phyloP scores from a whole-genome alignment of 1,140 invertebrate genomes.

The Drosophila lacertosa region DNA sequence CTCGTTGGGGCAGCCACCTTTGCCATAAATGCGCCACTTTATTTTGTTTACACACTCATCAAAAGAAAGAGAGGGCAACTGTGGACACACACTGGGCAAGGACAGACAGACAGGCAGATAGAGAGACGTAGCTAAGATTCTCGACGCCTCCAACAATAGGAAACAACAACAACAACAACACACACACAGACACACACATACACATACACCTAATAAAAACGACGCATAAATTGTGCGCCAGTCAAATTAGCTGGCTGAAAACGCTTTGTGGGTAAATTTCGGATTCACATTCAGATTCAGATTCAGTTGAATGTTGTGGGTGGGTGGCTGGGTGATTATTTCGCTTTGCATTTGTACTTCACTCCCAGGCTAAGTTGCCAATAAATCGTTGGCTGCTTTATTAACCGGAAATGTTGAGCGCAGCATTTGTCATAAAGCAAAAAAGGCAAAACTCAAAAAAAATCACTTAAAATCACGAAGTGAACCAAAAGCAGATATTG shows the following conservation, averaged over 20 bases:
- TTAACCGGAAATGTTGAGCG: slow-evolving; percentile 16
- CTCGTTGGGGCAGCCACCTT: slow-evolving; percentile 61
- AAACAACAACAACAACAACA: slow-evolving; percentile 12
- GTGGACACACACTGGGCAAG: too few species aligned
- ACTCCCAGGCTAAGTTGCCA: neutral
- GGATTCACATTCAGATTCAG: slow-evolving; percentile 35
- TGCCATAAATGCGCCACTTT: slow-evolving; percentile 77
- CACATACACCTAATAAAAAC: slow-evolving; percentile 25
- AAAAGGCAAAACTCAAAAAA: neutral
- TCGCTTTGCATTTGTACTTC: slow-evolving; percentile 30
- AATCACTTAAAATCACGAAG: too few species aligned
- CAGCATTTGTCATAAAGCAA: slow-evolving; percentile 10
- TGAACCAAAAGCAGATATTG: too few species aligned
- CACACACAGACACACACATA: neutral
- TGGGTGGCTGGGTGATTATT: slow-evolving; percentile 14
- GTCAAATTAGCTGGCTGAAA: slow-evolving; percentile 74
- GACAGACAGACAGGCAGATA: slow-evolving; percentile 23
- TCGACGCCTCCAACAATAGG: slow-evolving; percentile 8
- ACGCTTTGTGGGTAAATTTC: slow-evolving; percentile 37
- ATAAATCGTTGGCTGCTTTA: slow-evolving; percentile 8
- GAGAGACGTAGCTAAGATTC: slow-evolving; percentile 34
- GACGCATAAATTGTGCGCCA: slow-evolving; percentile 67
- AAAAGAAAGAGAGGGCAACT: slow-evolving; percentile 3
- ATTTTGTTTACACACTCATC: slow-evolving; percentile 68
- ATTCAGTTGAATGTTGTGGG: slow-evolving; percentile 19